Base-by-base conservation (phyloP, 1,140 invertebrate species). In the Apis florea region DNA sequence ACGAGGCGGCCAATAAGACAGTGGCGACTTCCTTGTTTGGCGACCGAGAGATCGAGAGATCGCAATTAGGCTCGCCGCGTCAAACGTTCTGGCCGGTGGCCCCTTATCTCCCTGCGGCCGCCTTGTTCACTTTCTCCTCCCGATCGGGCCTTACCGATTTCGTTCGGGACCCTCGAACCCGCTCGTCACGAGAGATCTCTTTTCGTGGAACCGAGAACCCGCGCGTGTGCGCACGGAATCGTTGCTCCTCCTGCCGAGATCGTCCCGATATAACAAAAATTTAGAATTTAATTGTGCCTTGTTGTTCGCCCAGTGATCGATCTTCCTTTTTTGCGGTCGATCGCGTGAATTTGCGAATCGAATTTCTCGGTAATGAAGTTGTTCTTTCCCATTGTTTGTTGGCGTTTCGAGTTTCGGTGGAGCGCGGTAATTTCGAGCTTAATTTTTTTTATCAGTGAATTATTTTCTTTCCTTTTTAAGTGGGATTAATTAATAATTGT, bases 51-150 rank as follows among this genome's bases (percentile, higher is more conserved):
- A 84, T 85, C 83, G 83, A 83, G 71, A 87, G 89, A 89, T 90
- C 82, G 88, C 89, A 89, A 90, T 89, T 87, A 90, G 89, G 88
- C 86, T 88, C 71, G 58, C 85, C 85, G 89, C 90, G 88, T 90
- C 90, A 90, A 91, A 89, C 84, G 86, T 86, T 85, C 84, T 84
- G 83, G 83, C 66, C 84, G 70, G 84, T 75, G 79, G 83, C 79
- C 83, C 82, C 83, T 89, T 88, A 88, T 89, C 88, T 90, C 85
- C 15, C 64, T n/a, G 83, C 86, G 83, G 81, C 72, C 83, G 74
- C 87, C 86, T 85, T 66, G 84, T 86, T 88, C 85, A 85, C 89
- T 90, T 90, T 90, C 89, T 89, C 89, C 88, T 89, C 83, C 80
- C 82, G 78, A 86, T 85, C 85, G 73, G 54, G 63, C 70, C 73